Evolutionary conservation across 2,797 vertebrate species (phyloP), one percentile per base, ranked within the genome.

Genomic region (Xerus rutilus): DNA sequence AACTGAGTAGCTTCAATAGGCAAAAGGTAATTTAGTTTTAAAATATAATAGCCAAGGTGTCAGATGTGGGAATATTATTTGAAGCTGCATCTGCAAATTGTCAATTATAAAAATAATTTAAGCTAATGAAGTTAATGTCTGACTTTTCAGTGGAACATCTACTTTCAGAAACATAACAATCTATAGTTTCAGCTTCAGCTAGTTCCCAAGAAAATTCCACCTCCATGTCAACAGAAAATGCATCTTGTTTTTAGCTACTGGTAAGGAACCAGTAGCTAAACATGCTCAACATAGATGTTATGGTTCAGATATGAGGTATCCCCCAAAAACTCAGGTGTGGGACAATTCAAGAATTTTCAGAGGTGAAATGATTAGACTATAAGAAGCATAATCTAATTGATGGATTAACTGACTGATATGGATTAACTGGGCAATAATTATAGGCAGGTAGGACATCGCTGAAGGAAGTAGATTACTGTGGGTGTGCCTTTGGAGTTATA

Each of bases 91-190:
- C 25, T 35, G 62, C 12, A 70, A 39, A 72, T 1, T 49, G 17
- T 76, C 28, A 83, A 70, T 86, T 57, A 90, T 73, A 79, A 86
- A 88, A 93, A 74, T 92, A 54, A 67, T 73, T 65, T 72, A 59
- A 62, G 49, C 10, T 39, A 43, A 92, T 10, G 83, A 2, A 62
- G 49, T 47, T 86, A 86, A 47, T 1, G 3, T 73, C 52, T n/a
- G 15, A 79, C 25, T 88, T 93, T 90, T 13, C 30, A 91, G 30
- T 28, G 32, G 84, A 23, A 10, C 4, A 92, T 7, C 3, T 28
- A 20, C 4, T 62, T 62, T 62, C 18, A 59, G 32, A 59, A 74
- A 90, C 57, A 72, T 59, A 57, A 32, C 65, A 20, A 47, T 20
- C 3, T 92, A 7, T 23, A 86, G 11, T 83, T 89, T 73, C 57